Percentiles rank a stretch among this genome's conserved stretches.
Conservation (phyloP, 2,797 vertebrate species). For the Tapirus indicus region DNA sequence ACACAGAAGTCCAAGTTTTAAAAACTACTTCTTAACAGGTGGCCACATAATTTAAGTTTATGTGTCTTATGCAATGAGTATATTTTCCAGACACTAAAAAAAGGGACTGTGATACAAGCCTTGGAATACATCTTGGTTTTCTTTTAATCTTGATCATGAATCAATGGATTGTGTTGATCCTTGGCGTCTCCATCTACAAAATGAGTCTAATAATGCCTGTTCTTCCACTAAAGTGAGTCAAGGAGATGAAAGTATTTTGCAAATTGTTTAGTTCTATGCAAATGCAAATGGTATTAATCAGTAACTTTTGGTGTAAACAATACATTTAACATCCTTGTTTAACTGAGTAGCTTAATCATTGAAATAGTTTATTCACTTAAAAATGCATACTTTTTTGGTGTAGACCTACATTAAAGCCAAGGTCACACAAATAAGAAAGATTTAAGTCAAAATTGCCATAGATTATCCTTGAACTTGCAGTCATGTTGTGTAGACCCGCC, state of each 20-base stretch:
- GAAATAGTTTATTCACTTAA: not conserved
- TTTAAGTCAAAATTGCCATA: not conserved
- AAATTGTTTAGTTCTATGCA: not conserved
- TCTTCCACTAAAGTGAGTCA: not conserved
- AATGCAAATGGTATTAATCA: not conserved
- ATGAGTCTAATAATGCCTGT: not conserved
- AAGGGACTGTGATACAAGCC: not conserved
- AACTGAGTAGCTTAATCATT: not conserved
- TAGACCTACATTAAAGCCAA: constrained; percentile 17
- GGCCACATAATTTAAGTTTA: not conserved
- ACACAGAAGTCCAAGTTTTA: constrained; percentile 23
- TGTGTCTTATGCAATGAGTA: not conserved
- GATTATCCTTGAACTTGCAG: not conserved
- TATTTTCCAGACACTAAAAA: not conserved
- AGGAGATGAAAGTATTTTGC: not conserved
- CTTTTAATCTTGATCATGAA: not conserved
- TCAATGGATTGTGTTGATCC: not conserved
- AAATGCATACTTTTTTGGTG: not conserved
- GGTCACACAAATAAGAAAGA: not conserved
- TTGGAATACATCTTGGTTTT: not conserved
- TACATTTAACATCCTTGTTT: not conserved
- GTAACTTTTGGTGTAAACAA: not conserved
- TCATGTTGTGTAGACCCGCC: not conserved
- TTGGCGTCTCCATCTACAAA: not conserved
- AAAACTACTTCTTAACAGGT: not conserved